phyloP scores from a whole-genome alignment of 2,113 vertebrate species.

The Hymenochirus boettgeri region DNA sequence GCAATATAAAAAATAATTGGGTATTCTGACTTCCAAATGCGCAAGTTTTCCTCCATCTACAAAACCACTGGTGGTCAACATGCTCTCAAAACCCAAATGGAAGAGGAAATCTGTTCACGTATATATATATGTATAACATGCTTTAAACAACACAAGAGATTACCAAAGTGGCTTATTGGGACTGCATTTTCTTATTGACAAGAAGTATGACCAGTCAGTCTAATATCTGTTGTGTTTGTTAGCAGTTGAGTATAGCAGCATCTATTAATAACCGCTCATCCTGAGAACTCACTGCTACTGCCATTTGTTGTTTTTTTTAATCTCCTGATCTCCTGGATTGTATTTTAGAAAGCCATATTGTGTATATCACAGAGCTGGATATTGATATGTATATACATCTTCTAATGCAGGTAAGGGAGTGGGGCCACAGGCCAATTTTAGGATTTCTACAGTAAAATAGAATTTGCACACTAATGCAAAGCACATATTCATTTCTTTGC shows the following conservation, averaged over 20 bases:
- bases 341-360: conserved; percentile 42
- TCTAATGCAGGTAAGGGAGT: conserved; percentile 28
- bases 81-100: too few species aligned
- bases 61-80: too few species aligned
- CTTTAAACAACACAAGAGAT: too few species aligned
- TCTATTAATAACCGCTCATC: not conserved
- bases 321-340: conserved; percentile 27
- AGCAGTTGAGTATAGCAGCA: not conserved
- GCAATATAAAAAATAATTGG: too few species aligned
- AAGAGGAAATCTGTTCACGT: too few species aligned
- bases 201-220: too few species aligned
- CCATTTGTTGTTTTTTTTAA: not conserved
- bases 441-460: not conserved
- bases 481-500: conserved; percentile 14
- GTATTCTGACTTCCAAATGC: too few species aligned
- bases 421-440: not conserved
- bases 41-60: too few species aligned
- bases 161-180: too few species aligned
- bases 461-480: conserved; percentile 6
- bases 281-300: conserved; percentile 2
- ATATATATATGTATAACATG: too few species aligned
- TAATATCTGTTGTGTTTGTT: too few species aligned
- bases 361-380: conserved; percentile 40
- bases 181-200: too few species aligned
- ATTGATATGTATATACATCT: conserved; percentile 33